These are phyloP conservation scores for Galeruca laticollis DNA, from an alignment of 2,888 invertebrate species.

Conservation along the genomic window DNA sequence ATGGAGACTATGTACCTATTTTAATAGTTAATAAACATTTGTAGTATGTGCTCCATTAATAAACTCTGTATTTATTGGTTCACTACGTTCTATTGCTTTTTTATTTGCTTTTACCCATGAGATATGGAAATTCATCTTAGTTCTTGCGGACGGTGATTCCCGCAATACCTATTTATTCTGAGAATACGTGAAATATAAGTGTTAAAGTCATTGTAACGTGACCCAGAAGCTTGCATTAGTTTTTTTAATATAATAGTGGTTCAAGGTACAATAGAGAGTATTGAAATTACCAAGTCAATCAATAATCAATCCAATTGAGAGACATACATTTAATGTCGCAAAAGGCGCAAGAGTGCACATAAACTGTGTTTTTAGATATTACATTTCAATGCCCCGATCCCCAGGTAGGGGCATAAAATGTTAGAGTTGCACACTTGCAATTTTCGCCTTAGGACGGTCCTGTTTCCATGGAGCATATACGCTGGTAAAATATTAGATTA, in stretches of 20 bases:
- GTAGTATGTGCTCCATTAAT: background rate
- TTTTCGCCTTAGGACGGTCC: no score
- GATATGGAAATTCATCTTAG: slow-evolving; percentile 8
- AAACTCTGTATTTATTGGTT: no score
- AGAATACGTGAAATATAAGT: slow-evolving; percentile 9
- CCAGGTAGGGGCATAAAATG: no score
- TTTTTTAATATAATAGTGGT: background rate
- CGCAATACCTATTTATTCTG: background rate
- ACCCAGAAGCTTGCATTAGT: no score
- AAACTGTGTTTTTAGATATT: no score
- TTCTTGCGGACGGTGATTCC: slow-evolving; percentile 1
- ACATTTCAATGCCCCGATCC: no score
- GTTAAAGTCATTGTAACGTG: slow-evolving; percentile 10
- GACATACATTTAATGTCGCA: background rate
- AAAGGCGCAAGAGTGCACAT: no score
- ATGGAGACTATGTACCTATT: slow-evolving; percentile 9
- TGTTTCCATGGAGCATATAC: no score
- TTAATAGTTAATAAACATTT: background rate
- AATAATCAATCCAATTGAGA: slow-evolving; percentile 13
- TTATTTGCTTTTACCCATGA: background rate
- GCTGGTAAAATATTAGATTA: no score
- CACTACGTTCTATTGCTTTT: no score
- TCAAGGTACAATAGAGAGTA: slow-evolving; percentile 9
- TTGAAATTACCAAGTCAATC: slow-evolving; percentile 13
- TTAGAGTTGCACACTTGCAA: no score